Evolutionary conservation across 1,140 invertebrate genomes (phyloP).

Genomic region (Euschistus heros): DNA sequence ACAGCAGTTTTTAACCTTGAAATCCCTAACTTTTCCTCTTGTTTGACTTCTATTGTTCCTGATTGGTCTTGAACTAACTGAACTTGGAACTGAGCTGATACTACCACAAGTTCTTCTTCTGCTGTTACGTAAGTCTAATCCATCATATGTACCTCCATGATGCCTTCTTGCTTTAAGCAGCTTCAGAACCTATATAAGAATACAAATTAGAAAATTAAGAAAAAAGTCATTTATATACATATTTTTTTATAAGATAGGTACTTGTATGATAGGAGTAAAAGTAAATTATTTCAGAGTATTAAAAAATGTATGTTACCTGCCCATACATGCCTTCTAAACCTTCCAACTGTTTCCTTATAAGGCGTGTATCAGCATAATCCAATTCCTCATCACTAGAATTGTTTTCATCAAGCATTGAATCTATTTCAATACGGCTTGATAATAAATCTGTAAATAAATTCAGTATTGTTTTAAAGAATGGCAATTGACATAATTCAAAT

Average conservation of each 20-base stretch:
- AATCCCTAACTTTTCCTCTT: constrained; percentile 52
- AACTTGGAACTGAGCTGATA: constrained; percentile 71
- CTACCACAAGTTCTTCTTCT: constrained; percentile 57
- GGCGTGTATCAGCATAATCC: constrained; percentile 62
- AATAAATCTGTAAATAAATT: constrained; percentile 23
- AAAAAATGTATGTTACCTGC: constrained; percentile 39
- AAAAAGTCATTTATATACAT: too few relatives aligned
- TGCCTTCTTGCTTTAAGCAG: constrained; percentile 58
- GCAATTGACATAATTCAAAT: too few relatives aligned
- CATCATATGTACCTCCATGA: constrained; percentile 40
- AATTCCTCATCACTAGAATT: constrained; percentile 51
- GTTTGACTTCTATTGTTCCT: constrained; percentile 50
- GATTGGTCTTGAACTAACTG: constrained; percentile 61
- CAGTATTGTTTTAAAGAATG: too few relatives aligned
- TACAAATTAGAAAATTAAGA: too few relatives aligned
- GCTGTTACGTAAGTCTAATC: constrained; percentile 45
- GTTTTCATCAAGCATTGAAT: constrained; percentile 61
- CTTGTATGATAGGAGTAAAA: constrained; percentile 17
- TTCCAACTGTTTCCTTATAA: constrained; percentile 70
- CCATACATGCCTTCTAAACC: constrained; percentile 83
- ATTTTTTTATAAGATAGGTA: background rate
- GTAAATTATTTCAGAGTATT: background rate
- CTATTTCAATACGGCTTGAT: constrained; percentile 54
- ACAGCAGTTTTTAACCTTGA: constrained; percentile 43
- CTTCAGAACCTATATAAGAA: constrained; percentile 53